Conservation (phyloP, 2,113 vertebrate species). For the Rhineura floridana region DNA sequence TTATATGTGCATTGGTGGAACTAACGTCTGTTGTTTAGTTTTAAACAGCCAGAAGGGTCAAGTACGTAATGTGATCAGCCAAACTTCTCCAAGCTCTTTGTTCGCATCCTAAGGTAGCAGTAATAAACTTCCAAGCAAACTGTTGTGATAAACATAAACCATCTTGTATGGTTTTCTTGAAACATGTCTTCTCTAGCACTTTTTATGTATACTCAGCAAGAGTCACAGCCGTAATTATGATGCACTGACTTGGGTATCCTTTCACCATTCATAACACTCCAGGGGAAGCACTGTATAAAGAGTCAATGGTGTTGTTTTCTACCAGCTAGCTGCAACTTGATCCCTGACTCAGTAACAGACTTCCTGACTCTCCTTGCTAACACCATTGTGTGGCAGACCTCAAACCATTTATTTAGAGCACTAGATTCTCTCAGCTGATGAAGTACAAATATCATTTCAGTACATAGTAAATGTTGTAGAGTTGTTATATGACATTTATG, state of each 20-base stretch:
- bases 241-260: neutral
- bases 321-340: constrained; percentile 15
- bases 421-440: neutral
- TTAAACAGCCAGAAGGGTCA: neutral
- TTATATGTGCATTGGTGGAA: neutral
- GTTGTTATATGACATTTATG: neutral
- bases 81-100: neutral
- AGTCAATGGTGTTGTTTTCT: constrained; percentile 10
- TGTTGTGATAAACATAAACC: neutral
- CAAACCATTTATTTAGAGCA: constrained; percentile 32
- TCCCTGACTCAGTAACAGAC: constrained; percentile 2
- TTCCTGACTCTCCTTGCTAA: constrained; percentile 20
- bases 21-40: neutral
- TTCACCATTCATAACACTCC: neutral
- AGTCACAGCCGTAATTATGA: neutral
- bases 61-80: neutral
- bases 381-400: constrained; percentile 1
- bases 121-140: neutral
- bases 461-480: neutral
- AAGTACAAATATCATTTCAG: neutral
- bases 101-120: neutral
- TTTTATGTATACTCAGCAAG: neutral
- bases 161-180: neutral
- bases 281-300: neutral
- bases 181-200: neutral